Evolutionary conservation across 2,888 invertebrate species (phyloP), one percentile per base, ranked within the genome.

Genomic region (Drosophila koepferae): DNA sequence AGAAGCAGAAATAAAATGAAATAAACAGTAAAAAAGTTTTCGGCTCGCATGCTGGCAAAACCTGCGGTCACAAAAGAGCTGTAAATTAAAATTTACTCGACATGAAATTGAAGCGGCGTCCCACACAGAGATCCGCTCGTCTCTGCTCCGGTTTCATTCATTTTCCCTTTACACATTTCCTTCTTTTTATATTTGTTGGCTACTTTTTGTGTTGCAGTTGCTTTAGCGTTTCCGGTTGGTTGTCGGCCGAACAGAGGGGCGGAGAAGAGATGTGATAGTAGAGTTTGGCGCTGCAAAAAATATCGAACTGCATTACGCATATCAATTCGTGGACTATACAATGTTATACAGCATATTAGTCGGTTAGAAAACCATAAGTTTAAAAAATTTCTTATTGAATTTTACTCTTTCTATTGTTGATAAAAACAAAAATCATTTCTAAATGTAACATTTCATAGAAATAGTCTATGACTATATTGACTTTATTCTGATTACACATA

Each of bases 41-140:
- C 73, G 77, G 72, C 80, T 77, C 71, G 68, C 80, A 80, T 87
- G 81, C 60, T 74, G 76, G 81, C 72, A 72, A 70, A 81, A 74
- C 79, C 81, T 81, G 85, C 74, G 85, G 84, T 82, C 89, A 86
- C 86, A 84, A 79, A 88, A 87, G 86, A 79, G 89, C 82, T 86
- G 86, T 88, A 88, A 87, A 87, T 88, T 87, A 81, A 86, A 87
- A 86, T 87, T 86, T 84, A 82, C 82, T 81, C 82, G 75, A 84
- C 87, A 87, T 82, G 81, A 82, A 85, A 85, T 82, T 87, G 82
- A 85, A 82, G 81, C 80, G 61, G 56, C 38, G 55, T 58, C 60
- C 40, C 31, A 40, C 65, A 55, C 64, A 34, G 58, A 43, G 56
- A 48, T 61, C 46, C 41, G 38, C 36, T 51, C 55, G 49, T 48